phyloP scores from a whole-genome alignment of 2,113 vertebrate genomes.

The Taurulus bubalis region DNA sequence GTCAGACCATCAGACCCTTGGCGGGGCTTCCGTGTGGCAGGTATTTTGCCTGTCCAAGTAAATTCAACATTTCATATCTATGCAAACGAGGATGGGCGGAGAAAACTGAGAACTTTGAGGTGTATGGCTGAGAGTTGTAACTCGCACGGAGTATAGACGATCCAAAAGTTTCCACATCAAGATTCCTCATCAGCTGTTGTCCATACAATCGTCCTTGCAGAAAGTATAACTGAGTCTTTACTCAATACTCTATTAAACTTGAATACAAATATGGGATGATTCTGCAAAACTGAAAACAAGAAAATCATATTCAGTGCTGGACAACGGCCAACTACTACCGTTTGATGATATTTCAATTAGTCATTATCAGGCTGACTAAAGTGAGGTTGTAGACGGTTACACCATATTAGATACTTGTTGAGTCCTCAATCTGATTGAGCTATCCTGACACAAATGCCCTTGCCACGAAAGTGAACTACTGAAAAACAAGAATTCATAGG shows the following conservation, averaged over 20 bases:
- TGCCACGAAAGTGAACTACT: constrained; percentile 1
- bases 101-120: not conserved
- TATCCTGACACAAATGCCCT: constrained; percentile 1
- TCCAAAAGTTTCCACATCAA: not conserved
- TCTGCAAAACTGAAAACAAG: not conserved
- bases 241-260: not conserved
- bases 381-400: constrained; percentile 1
- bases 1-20: not conserved
- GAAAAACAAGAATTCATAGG: constrained; percentile 13
- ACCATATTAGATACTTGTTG: constrained; percentile 6
- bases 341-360: not conserved
- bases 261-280: not conserved
- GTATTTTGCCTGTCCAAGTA: not conserved
- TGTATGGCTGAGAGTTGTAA: not conserved
- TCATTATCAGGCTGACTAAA: constrained; percentile 6
- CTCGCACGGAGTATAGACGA: not conserved
- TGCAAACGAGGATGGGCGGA: not conserved
- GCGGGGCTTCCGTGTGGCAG: not conserved
- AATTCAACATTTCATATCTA: not conserved
- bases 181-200: not conserved
- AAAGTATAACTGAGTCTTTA: not conserved
- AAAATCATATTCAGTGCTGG: not conserved
- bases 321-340: not conserved
- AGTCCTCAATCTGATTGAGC: constrained; percentile 11
- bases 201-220: not conserved